A percentile compares a stretch with the other conserved stretches of the same genome.
Conservation (phyloP, 2,113 vertebrate genomes). For the Crocuta crocuta region DNA sequence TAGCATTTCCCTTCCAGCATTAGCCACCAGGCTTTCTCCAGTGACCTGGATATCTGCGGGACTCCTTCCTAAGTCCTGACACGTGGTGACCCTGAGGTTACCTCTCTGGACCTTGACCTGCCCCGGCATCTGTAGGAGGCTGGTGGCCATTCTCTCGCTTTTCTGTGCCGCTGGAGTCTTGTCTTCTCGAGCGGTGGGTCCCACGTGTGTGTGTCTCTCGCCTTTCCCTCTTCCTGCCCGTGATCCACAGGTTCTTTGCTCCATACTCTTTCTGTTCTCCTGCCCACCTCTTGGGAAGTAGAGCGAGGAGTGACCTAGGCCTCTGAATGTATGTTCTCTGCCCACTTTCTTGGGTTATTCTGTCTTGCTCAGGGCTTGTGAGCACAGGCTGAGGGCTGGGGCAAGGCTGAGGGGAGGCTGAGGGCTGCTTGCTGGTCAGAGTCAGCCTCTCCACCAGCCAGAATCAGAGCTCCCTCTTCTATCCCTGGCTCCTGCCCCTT, state of each 20-base stretch:
- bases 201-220: accelerated
- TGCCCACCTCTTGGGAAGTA: neutral
- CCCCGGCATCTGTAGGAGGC: accelerated
- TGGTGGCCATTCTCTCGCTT: accelerated
- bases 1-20: accelerated
- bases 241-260: neutral
- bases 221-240: accelerated
- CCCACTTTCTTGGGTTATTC: accelerated
- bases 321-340: neutral
- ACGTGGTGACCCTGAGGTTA: accelerated
- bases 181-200: accelerated
- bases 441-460: neutral
- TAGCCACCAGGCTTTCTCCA: neutral
- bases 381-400: neutral
- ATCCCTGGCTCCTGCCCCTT: neutral
- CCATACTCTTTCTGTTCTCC: neutral
- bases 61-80: neutral
- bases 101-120: accelerated
- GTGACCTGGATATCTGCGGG: accelerated
- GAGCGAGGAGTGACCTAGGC: accelerated
- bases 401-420: neutral
- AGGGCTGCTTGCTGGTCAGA: neutral
- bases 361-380: neutral
- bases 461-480: neutral
- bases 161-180: neutral